Evolutionary conservation across 2,113 vertebrate species (phyloP).

Genomic region (Hyperopisus bebe): DNA sequence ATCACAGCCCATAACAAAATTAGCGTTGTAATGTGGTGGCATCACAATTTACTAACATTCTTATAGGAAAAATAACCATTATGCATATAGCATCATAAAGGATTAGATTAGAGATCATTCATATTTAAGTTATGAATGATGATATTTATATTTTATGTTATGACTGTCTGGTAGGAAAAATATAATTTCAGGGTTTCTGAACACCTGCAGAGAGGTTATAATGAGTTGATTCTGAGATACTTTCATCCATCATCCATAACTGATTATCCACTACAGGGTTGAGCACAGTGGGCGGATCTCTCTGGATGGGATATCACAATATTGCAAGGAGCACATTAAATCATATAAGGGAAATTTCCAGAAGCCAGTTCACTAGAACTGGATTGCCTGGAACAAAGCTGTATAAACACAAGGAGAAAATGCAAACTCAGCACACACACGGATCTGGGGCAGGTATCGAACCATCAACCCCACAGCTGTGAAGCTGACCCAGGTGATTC

Average conservation of each 20-base stretch:
- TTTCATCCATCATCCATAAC: neutral
- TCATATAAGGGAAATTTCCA: neutral
- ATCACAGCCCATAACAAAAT: neutral
- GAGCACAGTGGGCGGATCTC: neutral
- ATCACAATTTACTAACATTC: neutral
- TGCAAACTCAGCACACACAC: neutral
- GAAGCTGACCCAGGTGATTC: neutral
- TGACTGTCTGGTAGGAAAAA: neutral
- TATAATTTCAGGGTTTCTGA: slow-evolving; percentile 1
- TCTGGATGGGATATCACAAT: neutral
- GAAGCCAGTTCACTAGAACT: neutral
- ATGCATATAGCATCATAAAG: neutral
- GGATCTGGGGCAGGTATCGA: neutral
- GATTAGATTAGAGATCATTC: neutral
- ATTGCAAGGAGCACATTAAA: neutral
- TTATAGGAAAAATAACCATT: slow-evolving; percentile 1
- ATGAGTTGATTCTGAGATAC: neutral
- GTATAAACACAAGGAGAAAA: neutral
- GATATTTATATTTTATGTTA: neutral
- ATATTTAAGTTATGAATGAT: neutral
- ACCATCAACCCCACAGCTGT: neutral
- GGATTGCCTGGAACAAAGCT: neutral
- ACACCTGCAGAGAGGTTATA: slow-evolving; percentile 3
- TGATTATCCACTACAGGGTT: neutral
- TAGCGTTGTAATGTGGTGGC: neutral